phyloP scores from a whole-genome alignment of 2,888 invertebrate species.

The Tenthredo distinguenda region DNA sequence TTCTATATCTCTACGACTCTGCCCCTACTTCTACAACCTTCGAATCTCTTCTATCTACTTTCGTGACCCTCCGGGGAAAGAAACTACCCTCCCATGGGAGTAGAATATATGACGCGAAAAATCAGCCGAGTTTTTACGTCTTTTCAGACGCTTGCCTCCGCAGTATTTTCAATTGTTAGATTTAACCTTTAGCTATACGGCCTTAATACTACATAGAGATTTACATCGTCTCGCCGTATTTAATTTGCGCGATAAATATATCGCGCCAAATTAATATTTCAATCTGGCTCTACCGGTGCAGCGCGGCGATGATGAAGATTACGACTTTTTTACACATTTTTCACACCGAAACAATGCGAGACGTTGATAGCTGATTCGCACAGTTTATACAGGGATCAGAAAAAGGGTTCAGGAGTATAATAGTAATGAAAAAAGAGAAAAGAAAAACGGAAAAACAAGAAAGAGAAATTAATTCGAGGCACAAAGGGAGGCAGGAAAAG shows the following conservation, averaged over 20 bases:
- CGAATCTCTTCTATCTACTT: conserved; percentile 3
- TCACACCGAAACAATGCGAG: not conserved
- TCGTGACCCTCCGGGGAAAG: not conserved
- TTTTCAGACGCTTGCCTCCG: not conserved
- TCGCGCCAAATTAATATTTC: too few species aligned
- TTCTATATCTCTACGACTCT: not conserved
- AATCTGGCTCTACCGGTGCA: too few species aligned
- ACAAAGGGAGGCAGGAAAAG: not conserved
- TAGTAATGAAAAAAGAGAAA: not conserved
- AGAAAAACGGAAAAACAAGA: not conserved
- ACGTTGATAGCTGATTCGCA: not conserved
- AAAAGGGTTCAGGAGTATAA: not conserved
- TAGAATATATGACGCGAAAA: conserved; percentile 23
- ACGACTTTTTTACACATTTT: too few species aligned
- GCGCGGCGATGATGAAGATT: too few species aligned
- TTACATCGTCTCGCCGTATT: not conserved
- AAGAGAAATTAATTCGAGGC: conserved; percentile 9
- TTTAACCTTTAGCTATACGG: conserved; percentile 7
- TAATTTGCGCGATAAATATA: not conserved
- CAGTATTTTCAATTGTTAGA: not conserved
- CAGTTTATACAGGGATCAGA: not conserved
- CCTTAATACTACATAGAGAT: not conserved
- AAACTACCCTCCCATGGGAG: not conserved
- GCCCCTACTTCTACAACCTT: not conserved
- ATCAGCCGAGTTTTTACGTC: conserved; percentile 8